A percentile compares a stretch with the other conserved stretches of the same genome.
phyloP scores from a whole-genome alignment of 2,113 vertebrate species.

The Potamarius usumacintae region DNA sequence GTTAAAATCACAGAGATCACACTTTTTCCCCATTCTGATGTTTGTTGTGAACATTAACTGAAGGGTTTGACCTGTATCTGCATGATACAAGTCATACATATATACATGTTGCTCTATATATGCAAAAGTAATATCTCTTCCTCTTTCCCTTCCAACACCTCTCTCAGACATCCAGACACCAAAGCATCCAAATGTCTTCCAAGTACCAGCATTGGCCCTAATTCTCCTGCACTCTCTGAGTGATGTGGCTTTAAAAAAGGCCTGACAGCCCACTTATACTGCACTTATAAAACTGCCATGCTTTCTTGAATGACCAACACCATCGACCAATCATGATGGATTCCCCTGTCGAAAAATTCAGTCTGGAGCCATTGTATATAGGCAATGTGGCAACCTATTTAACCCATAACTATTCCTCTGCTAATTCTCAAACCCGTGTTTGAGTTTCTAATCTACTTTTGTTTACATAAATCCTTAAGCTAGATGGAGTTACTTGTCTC shows the following conservation, averaged over 20 bases:
- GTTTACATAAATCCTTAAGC: neutral
- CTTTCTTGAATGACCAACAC: slow-evolving; percentile 66
- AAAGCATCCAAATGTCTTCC: neutral
- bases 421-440: slow-evolving; percentile 38
- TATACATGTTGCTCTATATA: too few relatives aligned
- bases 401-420: slow-evolving; percentile 58
- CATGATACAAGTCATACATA: too few relatives aligned
- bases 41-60: too few relatives aligned
- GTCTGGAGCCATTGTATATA: slow-evolving; percentile 49
- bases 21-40: too few relatives aligned
- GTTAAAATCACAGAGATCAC: too few relatives aligned
- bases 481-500: slow-evolving; percentile 27
- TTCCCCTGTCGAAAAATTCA: slow-evolving; percentile 50
- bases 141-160: neutral
- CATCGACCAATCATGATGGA: slow-evolving; percentile 66
- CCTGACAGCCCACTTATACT: slow-evolving; percentile 69
- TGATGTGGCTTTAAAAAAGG: slow-evolving; percentile 66
- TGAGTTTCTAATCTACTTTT: slow-evolving; percentile 42
- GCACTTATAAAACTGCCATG: slow-evolving; percentile 65
- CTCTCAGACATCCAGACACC: slow-evolving; percentile 13
- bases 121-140: neutral
- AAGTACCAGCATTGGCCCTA: slow-evolving; percentile 48
- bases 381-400: slow-evolving; percentile 50
- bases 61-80: too few relatives aligned
- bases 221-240: slow-evolving; percentile 63